Percentiles rank a stretch among this genome's conserved stretches.
These are phyloP conservation scores for Xestia c-nigrum DNA, from an alignment of 2,888 invertebrate species.

Conservation along the genomic window DNA sequence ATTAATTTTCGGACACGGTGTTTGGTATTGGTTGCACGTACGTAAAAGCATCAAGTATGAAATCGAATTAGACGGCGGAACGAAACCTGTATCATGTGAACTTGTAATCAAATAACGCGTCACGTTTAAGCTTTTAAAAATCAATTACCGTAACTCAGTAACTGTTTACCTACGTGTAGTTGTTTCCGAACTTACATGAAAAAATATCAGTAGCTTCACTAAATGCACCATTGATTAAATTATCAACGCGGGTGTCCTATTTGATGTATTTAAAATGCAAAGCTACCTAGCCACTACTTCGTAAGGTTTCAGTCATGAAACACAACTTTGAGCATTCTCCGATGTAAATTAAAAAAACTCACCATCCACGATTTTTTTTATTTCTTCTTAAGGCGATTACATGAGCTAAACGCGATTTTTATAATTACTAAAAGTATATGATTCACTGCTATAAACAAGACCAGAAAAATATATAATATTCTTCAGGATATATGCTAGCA, in stretches of 20 bases:
- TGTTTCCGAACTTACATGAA: slow-evolving; percentile 9
- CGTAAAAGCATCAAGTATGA: slow-evolving; percentile 79
- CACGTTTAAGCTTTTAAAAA: slow-evolving; percentile 78
- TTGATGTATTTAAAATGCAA: slow-evolving; percentile 1
- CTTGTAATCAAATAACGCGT: slow-evolving; percentile 78
- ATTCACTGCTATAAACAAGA: too few species aligned
- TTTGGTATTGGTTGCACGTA: slow-evolving; percentile 81
- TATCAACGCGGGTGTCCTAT: neutral
- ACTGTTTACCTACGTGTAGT: slow-evolving; percentile 48
- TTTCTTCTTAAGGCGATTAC: slow-evolving; percentile 42
- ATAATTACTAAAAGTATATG: too few species aligned
- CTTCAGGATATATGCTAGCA: too few species aligned
- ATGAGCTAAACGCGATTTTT: too few species aligned
- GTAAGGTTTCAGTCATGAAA: too few species aligned
- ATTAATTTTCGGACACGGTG: slow-evolving; percentile 83
- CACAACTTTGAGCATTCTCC: slow-evolving; percentile 25
- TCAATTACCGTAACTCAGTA: slow-evolving; percentile 74
- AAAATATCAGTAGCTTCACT: slow-evolving; percentile 4
- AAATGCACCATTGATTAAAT: neutral
- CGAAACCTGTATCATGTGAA: slow-evolving; percentile 80
- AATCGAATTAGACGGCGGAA: slow-evolving; percentile 81
- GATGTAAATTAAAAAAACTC: slow-evolving; percentile 25
- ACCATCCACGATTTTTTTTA: slow-evolving; percentile 13
- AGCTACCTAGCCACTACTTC: neutral
- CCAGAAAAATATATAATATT: too few species aligned